These are phyloP conservation scores for Sardina pilchardus DNA, from an alignment of 2,113 vertebrate species.

Conservation along the genomic window DNA sequence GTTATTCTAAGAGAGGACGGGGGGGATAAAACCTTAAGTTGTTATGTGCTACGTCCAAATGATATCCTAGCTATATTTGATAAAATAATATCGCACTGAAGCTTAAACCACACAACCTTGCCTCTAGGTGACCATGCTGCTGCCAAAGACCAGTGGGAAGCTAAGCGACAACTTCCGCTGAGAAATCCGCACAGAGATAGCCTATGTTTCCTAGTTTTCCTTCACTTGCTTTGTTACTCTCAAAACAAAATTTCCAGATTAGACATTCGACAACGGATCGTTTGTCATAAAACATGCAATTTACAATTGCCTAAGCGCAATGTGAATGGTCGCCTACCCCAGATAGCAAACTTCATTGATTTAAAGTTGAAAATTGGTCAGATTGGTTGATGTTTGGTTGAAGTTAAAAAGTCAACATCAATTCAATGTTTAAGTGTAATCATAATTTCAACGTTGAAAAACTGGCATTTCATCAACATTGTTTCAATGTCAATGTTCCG, in stretches of 20 bases:
- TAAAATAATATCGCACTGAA: not conserved
- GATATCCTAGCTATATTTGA: not conserved
- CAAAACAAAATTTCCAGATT: not conserved
- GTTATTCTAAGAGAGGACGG: slow-evolving; percentile 41
- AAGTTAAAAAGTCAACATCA: too few species aligned
- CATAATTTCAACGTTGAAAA: too few species aligned
- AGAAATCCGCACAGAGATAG: not conserved
- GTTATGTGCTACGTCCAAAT: not conserved
- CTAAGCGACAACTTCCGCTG: not conserved
- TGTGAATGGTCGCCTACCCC: not conserved
- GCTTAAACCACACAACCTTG: not conserved
- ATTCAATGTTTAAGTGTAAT: too few species aligned
- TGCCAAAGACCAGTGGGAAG: not conserved
- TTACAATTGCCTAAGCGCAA: not conserved
- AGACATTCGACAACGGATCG: not conserved
- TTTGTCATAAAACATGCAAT: not conserved
- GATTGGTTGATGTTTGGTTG: too few species aligned
- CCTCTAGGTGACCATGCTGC: not conserved
- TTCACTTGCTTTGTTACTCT: not conserved
- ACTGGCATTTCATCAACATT: too few species aligned
- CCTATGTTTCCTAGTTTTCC: not conserved
- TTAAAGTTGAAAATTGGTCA: too few species aligned
- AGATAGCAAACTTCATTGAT: too few species aligned
- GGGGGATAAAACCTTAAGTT: not conserved
- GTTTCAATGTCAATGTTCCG: too few species aligned